These are phyloP conservation scores for Thalassoma bifasciatum DNA, from an alignment of 2,113 vertebrate species.

Conservation along the genomic window DNA sequence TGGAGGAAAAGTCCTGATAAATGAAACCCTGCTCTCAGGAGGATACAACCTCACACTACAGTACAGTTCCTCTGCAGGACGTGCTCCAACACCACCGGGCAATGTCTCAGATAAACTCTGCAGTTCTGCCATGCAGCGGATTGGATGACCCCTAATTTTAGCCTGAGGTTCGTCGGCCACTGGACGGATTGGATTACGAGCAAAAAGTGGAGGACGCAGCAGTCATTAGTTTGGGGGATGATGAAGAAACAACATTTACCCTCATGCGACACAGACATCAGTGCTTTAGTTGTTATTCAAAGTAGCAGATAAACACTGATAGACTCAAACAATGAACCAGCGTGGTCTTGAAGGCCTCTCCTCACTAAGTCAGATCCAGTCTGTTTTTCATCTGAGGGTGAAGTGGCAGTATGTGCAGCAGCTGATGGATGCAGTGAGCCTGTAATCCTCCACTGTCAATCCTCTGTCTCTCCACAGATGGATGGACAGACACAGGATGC, in stretches of 20 bases:
- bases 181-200: conserved; percentile 56
- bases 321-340: no score
- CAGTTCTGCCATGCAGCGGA: conserved; percentile 29
- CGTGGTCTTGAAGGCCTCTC: no score
- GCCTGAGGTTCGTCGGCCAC: conserved; percentile 19
- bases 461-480: conserved; percentile 46
- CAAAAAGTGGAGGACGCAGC: conserved; percentile 3
- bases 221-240: conserved; percentile 1
- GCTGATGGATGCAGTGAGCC: conserved; percentile 39
- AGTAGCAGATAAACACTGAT: no score
- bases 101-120: not conserved
- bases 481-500: conserved; percentile 15
- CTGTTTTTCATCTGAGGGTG: not conserved
- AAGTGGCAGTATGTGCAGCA: conserved; percentile 32
- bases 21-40: conserved; percentile 6
- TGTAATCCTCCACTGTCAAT: conserved; percentile 50
- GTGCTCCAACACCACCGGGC: not conserved
- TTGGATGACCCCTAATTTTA: conserved; percentile 76
- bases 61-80: conserved; percentile 10
- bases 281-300: no score
- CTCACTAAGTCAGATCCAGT: no score
- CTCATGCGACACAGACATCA: not conserved
- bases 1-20: conserved; percentile 23
- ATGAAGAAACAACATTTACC: conserved; percentile 3
- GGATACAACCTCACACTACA: conserved; percentile 4